Evolutionary conservation across 1,140 invertebrate genomes (phyloP).

Genomic region (Maniola jurtina): DNA sequence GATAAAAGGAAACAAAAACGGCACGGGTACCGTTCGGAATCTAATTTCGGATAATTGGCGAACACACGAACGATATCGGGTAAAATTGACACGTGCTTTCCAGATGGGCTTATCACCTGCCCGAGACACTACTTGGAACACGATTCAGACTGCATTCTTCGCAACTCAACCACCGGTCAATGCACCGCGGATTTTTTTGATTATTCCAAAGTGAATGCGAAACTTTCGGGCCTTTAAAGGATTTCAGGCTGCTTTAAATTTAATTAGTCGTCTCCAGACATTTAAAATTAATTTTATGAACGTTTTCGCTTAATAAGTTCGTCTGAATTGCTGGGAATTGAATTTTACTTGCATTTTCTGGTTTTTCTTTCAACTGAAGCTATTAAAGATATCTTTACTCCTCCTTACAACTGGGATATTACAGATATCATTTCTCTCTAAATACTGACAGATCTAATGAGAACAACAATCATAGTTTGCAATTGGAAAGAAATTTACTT

Average conservation of each 20-base stretch:
- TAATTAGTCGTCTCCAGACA: slow-evolving; percentile 26
- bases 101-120: slow-evolving; percentile 69
- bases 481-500: too few relatives aligned
- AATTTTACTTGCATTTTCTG: slow-evolving; percentile 12
- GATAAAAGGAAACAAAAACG: slow-evolving; percentile 31
- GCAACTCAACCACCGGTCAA: slow-evolving; percentile 56
- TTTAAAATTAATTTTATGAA: slow-evolving; percentile 9
- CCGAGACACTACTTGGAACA: slow-evolving; percentile 47
- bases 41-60: slow-evolving; percentile 54
- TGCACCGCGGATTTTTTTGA: slow-evolving; percentile 37
- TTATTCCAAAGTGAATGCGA: slow-evolving; percentile 26
- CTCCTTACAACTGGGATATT: too few relatives aligned
- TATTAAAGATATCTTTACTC: too few relatives aligned
- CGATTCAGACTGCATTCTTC: slow-evolving; percentile 61
- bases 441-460: neutral
- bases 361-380: neutral
- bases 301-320: slow-evolving; percentile 1
- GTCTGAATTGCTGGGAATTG: neutral
- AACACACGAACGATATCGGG: slow-evolving; percentile 37
- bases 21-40: slow-evolving; percentile 39
- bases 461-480: neutral
- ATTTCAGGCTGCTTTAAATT: slow-evolving; percentile 10
- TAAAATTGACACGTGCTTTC: slow-evolving; percentile 62
- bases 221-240: slow-evolving; percentile 20
- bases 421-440: too few relatives aligned